phyloP scores from a whole-genome alignment of 2,797 vertebrate genomes.

The Smutsia temminckii region DNA sequence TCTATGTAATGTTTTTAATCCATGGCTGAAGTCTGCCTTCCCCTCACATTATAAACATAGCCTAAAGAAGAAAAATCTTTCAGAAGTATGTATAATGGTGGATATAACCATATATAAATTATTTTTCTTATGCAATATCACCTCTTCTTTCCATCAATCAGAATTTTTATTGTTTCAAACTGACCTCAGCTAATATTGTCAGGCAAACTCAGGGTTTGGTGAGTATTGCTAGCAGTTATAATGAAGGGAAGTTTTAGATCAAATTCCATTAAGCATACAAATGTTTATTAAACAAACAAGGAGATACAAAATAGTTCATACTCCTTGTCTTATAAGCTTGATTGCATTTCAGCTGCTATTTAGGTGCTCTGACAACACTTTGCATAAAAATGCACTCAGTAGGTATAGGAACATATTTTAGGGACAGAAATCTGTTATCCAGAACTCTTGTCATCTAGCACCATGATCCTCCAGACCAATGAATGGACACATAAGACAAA shows the following conservation, averaged over 20 bases:
- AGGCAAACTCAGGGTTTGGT: background rate
- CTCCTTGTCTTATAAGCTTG: background rate
- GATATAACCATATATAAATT: background rate
- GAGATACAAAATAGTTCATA: background rate
- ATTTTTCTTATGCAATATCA: constrained; percentile 29
- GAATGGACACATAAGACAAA: background rate
- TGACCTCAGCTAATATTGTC: background rate
- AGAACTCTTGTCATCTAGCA: background rate
- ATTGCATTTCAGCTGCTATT: background rate
- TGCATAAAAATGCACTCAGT: background rate
- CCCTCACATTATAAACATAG: background rate
- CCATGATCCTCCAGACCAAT: background rate
- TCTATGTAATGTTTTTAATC: background rate
- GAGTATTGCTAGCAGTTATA: background rate
- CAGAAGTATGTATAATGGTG: background rate
- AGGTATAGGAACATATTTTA: constrained; percentile 1
- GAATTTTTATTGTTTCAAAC: constrained; percentile 30
- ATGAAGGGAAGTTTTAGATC: background rate
- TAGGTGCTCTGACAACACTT: background rate
- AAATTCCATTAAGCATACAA: background rate
- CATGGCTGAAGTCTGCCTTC: background rate
- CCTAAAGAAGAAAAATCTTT: background rate
- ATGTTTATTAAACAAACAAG: background rate
- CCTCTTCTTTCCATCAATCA: background rate
- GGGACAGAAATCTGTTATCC: background rate